Evolutionary conservation across 2,888 invertebrate species (phyloP).

Genomic region (Leptinotarsa tumamoca): DNA sequence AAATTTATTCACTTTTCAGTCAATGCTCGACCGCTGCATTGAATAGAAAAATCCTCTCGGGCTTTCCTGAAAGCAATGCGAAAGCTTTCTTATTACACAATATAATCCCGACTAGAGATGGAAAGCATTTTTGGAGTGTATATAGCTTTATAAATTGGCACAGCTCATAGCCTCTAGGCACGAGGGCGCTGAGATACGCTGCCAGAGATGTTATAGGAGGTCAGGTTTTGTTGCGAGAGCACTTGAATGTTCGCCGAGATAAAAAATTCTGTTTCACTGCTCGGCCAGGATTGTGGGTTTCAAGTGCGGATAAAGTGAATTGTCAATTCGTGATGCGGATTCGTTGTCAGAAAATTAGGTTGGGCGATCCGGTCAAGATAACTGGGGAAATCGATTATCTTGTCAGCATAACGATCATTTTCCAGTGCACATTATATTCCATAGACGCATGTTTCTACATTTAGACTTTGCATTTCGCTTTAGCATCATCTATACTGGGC

Average conservation of each 20-base stretch:
- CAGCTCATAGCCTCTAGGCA: constrained; percentile 34
- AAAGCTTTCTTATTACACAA: constrained; percentile 39
- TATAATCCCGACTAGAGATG: constrained; percentile 35
- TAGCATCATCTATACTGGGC: no score
- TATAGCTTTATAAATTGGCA: constrained; percentile 38
- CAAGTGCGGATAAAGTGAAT: neutral
- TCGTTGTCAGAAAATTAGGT: neutral
- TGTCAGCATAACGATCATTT: no score
- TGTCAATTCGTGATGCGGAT: neutral
- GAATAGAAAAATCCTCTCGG: constrained; percentile 29
- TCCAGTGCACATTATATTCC: no score
- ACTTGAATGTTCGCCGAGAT: neutral
- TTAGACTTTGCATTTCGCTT: no score
- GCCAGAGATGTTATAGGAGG: constrained; percentile 26
- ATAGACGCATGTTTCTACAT: no score
- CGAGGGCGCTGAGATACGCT: constrained; percentile 17
- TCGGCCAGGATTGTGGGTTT: neutral
- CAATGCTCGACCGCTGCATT: neutral
- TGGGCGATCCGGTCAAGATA: neutral
- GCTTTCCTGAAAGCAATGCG: constrained; percentile 29
- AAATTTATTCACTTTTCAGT: neutral
- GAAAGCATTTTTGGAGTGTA: constrained; percentile 38
- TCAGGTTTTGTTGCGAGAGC: constrained; percentile 28
- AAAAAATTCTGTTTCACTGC: neutral
- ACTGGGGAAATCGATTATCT: neutral